Evolutionary conservation across 2,113 vertebrate species (phyloP).

Genomic region (Zapus hudsonius): DNA sequence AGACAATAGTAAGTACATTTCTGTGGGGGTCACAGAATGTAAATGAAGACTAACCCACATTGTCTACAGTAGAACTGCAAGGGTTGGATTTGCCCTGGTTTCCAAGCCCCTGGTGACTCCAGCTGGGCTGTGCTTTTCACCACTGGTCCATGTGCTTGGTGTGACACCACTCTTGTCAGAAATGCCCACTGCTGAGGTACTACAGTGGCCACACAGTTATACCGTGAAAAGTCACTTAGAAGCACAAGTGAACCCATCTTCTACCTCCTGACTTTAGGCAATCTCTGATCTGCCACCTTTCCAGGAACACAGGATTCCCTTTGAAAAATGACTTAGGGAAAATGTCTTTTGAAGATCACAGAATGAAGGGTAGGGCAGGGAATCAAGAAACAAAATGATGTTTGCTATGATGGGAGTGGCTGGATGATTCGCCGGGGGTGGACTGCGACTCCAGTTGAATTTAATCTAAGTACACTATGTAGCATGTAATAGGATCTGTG

Average conservation of each 20-base stretch:
- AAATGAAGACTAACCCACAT: slow-evolving; percentile 65
- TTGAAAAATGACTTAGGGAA: neutral
- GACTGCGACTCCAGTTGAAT: neutral
- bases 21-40: slow-evolving; percentile 55
- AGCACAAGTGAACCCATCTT: neutral
- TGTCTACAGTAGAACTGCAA: slow-evolving; percentile 54
- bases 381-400: neutral
- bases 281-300: neutral
- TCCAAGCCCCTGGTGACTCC: neutral
- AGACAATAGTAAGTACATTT: slow-evolving; percentile 64
- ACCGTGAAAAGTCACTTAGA: neutral
- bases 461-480: neutral
- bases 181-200: neutral
- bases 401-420: neutral
- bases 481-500: neutral
- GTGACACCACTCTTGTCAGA: slow-evolving; percentile 19
- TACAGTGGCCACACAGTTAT: neutral
- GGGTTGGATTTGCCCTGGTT: neutral
- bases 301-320: neutral
- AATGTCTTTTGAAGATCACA: neutral
- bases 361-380: neutral
- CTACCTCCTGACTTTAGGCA: neutral
- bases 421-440: neutral
- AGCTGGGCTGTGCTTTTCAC: neutral
- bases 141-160: neutral